Conservation (phyloP, 1,140 invertebrate genomes). For the Delia radicum region DNA sequence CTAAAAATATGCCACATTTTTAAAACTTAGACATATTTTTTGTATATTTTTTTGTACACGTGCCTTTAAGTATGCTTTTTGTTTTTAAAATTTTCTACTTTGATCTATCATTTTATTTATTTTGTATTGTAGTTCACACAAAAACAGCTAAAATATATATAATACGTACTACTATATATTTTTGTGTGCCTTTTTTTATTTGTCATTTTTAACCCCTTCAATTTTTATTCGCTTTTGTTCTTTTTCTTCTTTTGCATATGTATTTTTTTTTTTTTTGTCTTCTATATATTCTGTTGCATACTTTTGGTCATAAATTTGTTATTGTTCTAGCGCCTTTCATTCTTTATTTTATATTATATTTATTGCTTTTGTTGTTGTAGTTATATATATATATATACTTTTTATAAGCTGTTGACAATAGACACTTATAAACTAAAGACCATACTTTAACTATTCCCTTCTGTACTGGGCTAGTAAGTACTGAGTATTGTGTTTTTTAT, state of each 20-base stretch:
- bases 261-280: neutral
- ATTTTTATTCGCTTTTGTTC: neutral
- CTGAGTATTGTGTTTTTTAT: neutral
- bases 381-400: constrained; percentile 8
- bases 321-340: neutral
- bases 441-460: neutral
- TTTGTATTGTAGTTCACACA: too few species aligned
- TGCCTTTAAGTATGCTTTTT: too few species aligned
- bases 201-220: neutral
- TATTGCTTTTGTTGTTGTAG: constrained; percentile 9
- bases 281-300: constrained; percentile 1
- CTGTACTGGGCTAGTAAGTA: neutral
- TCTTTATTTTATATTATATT: neutral
- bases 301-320: neutral
- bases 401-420: constrained; percentile 17
- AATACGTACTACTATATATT: too few species aligned
- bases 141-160: too few species aligned
- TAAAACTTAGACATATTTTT: too few species aligned
- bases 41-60: too few species aligned
- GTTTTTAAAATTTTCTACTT: too few species aligned
- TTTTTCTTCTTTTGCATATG: neutral
- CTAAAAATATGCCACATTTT: too few species aligned
- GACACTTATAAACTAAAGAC: constrained; percentile 10
- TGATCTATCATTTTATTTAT: neutral
- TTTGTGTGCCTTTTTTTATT: too few species aligned